Evolutionary conservation across 2,797 vertebrate genomes (phyloP), one percentile per base, ranked within the genome.

Genomic region (Poecilia velifera): DNA sequence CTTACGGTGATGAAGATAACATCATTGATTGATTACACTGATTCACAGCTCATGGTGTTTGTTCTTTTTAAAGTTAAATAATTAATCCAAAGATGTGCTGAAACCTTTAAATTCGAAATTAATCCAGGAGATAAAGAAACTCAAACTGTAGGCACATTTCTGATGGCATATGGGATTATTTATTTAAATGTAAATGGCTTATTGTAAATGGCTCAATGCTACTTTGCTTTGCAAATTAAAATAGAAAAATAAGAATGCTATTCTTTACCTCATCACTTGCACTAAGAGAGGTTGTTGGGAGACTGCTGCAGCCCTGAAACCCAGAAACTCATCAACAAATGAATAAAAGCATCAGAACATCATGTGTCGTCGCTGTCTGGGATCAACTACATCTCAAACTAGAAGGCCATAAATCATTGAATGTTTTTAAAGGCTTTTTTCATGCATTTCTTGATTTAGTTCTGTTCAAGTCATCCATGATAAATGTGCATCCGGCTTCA

Each of bases 401-500:
- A 20, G 7, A 64, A 36, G 14, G 2, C 16, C 59, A 64, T 36
- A 4, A 64, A 36, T 36, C 14, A 36, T 8, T 64, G 6, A 36
- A 18, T 64, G 14, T 62, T 62, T 25, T 62, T 0, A 34, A 57
- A n/a, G 1, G 0, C 0, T 16, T 1, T 31, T 20, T 64, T 20
- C 31, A 18, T 36, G 16, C 16, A 36, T 64, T 36, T 18, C 28
- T 36, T 64, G 6, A 64, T 64, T 36, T 64, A 36, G 6, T 64
- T 64, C 59, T 64, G 34, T 25, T 41, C 20, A 68, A 68, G 34
- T 68, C 36, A 39, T 68, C 64, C 64, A 68, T 68, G 20, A 68
- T 41, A 41, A 68, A 68, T 68, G 4, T 68, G 18, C 7, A 39
- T 20, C 36, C 7, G 5, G 20, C 22, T 41, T 41, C 18, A 10